Conservation (phyloP, 2,888 invertebrate genomes). For the Plusia festucae region DNA sequence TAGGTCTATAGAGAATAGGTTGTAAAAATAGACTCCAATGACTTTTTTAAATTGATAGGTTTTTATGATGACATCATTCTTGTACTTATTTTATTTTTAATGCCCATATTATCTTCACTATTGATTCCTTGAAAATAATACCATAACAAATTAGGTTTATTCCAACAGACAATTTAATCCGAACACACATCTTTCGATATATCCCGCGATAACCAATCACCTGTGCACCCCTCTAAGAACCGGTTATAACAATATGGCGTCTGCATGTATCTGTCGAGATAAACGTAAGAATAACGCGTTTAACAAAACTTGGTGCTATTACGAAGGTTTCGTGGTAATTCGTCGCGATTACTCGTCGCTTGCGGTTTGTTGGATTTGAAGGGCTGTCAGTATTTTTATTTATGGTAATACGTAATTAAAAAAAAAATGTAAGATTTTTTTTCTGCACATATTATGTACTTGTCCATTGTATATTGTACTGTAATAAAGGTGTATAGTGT, state of each 20-base stretch:
- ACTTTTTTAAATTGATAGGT: too few species aligned
- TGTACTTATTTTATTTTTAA: too few species aligned
- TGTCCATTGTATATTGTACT: too few species aligned
- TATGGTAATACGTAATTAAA: background rate
- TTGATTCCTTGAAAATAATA: too few species aligned
- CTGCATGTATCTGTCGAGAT: conserved; percentile 25
- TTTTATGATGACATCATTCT: too few species aligned
- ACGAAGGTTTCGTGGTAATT: conserved; percentile 46
- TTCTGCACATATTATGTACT: too few species aligned
- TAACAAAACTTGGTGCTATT: conserved; percentile 50
- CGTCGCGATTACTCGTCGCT: conserved; percentile 52
- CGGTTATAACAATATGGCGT: conserved; percentile 17
- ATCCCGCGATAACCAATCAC: background rate
- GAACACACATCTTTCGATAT: background rate
- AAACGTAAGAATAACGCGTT: conserved; percentile 38
- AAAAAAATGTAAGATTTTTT: too few species aligned
- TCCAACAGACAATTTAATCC: background rate
- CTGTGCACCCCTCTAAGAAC: conserved; percentile 13
- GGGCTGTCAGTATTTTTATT: conserved; percentile 38
- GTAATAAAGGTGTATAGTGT: too few species aligned
- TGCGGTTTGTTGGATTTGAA: conserved; percentile 52
- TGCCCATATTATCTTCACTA: too few species aligned
- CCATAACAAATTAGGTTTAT: too few species aligned
- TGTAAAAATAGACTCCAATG: too few species aligned
- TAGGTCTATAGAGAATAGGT: too few species aligned